Conservation (phyloP, 1,140 invertebrate species). For the Anastrepha obliqua region DNA sequence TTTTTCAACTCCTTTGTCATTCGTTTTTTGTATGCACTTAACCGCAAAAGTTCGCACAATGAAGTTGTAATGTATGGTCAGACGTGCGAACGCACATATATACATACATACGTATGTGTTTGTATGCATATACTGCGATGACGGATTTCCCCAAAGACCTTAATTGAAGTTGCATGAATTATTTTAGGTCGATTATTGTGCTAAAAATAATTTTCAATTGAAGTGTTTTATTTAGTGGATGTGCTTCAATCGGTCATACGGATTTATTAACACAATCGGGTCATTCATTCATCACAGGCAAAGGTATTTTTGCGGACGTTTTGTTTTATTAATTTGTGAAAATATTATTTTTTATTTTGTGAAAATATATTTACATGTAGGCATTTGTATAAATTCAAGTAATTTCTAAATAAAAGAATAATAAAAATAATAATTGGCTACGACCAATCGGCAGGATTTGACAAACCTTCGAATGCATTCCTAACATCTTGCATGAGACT, state of each 20-base stretch:
- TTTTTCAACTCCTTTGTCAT: constrained; percentile 13
- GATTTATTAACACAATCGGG: constrained; percentile 17
- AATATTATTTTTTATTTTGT: too few species aligned
- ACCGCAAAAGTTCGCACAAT: background rate
- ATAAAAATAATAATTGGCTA: too few species aligned
- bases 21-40: constrained; percentile 18
- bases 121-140: background rate
- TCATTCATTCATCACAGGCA: constrained; percentile 28
- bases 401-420: too few species aligned
- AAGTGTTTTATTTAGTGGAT: background rate
- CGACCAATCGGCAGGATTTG: too few species aligned
- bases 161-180: background rate
- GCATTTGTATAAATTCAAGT: too few species aligned
- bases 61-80: background rate
- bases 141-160: constrained; percentile 45
- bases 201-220: constrained; percentile 29
- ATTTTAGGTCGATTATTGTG: background rate
- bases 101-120: background rate
- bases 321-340: too few species aligned
- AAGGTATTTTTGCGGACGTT: too few species aligned
- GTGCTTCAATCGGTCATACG: background rate
- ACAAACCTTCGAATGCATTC: too few species aligned
- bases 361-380: too few species aligned
- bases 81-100: background rate
- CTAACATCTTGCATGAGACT: too few species aligned